Evolutionary conservation across 2,888 invertebrate species (phyloP), one percentile per base, ranked within the genome.

Genomic region (Pseudanteris insignis): DNA sequence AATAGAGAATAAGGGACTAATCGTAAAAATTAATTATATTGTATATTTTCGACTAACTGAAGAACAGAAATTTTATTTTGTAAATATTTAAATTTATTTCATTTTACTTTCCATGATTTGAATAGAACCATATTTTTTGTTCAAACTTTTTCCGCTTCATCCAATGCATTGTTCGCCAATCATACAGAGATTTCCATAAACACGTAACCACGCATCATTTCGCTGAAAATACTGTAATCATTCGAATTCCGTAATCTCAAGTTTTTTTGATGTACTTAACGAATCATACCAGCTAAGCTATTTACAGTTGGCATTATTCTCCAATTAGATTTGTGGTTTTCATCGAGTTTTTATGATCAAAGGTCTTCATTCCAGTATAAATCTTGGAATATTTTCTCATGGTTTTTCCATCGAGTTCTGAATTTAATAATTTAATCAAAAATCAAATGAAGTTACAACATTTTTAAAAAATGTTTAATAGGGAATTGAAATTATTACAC

Each of bases 201-300:
- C 32, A 18, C 36, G 40, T 59, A 53, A 59, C 53, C 51, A 59
- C 53, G 53, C 40, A 47, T 53, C 46, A 53, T 59, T 59, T 53
- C 53, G 28, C 41, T 36, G 18, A 40, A 51, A 59, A 51, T 30
- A 51, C 59, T 18, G 53, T 53, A 59, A 59, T 59, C 59, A 53
- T 41, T 53, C 37, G 47, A 47, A 59, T 59, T 47, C 47, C 43
- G 28, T 59, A 59, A 53, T 53, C 51, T 30, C 40, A 10, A 51
- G 44, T 59, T 59, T 58, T n/a, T n/a, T 51, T 50, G 50, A 58
- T 58, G 50, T 51, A 51, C 58, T 34, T 51, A 58, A 46, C 50
- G 38, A 38, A 50, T 43, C 43, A 38, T 30, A 43, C 41, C 11
- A 21, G 28, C 40, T n/a, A n/a, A 29, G 11, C 44, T 40, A 34